Evolutionary conservation across 2,797 vertebrate species (phyloP), one percentile per base, ranked within the genome.

Genomic region (Miichthys miiuy): DNA sequence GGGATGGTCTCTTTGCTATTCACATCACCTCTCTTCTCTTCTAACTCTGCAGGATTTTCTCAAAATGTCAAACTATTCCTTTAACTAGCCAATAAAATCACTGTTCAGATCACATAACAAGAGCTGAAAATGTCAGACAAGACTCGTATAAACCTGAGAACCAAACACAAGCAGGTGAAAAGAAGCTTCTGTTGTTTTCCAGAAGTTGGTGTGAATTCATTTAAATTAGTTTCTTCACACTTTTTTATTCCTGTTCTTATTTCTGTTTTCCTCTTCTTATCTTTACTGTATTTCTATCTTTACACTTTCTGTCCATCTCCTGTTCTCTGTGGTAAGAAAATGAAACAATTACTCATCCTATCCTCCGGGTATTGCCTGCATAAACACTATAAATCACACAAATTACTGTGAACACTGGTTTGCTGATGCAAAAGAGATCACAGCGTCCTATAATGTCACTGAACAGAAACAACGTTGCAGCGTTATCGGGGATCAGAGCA

Each of bases 361-460:
- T 57, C 20, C 68, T 67, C 54, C 3, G 48, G 67, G 76, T 34
- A 78, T 75, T 77, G 46, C 64, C 72, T 65, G 68, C 48, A 68
- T 65, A 85, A 89, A 89, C 84, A 91, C 68, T 23, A 87, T 73
- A 86, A 88, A 89, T 92, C 75, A 86, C 74, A 64, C 81, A 81
- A 84, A 87, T 82, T 42, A 84, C 84, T 57, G 72, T 60, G 77
- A 85, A 76, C 68, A 68, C n/a, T 61, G 34, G 58, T 60, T 67
- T 79, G 68, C 68, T 72, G 72, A 86, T 85, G 76, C 82, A 81
- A 69, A 84, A 85, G 68, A 81, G 51, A 88, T 79, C 68, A 25
- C 44, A 34, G 72, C 6, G 38, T 76, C 41, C 61, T 5, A 58
- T 64, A 68, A 79, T 76, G 76, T 78, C 72, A 66, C 1, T 38